Percentiles rank a stretch among this genome's conserved stretches.
phyloP scores from a whole-genome alignment of 2,797 vertebrate genomes.

The Synanceia verrucosa region DNA sequence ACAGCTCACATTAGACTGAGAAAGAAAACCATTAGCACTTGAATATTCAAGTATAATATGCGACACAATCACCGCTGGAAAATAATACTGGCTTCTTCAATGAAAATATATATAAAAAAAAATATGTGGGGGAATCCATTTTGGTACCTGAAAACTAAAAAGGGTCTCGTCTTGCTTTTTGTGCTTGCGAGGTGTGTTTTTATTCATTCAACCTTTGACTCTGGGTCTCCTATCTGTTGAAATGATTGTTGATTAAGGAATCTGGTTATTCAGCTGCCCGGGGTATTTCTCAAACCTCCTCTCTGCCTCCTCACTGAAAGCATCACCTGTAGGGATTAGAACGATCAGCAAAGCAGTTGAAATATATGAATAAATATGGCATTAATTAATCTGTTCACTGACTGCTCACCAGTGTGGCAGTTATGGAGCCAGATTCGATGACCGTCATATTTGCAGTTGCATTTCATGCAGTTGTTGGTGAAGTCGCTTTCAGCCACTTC shows the following conservation, averaged over 20 bases:
- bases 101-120: no score
- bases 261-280: constrained; percentile 95
- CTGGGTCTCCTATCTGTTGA: background rate
- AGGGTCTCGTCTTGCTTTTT: constrained; percentile 4
- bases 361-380: fast-evolving
- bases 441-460: constrained; percentile 98
- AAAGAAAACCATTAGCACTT: constrained; percentile 48
- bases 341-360: background rate
- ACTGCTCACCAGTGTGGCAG: constrained; percentile 90
- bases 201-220: background rate
- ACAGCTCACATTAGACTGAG: constrained; percentile 45
- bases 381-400: background rate
- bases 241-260: constrained; percentile 72
- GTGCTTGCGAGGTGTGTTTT: constrained; percentile 5
- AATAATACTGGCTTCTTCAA: constrained; percentile 23
- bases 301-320: constrained; percentile 95
- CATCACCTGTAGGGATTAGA: constrained; percentile 83
- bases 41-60: constrained; percentile 78
- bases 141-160: constrained; percentile 22
- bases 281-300: constrained; percentile 94
- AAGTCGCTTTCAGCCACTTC: constrained; percentile 98
- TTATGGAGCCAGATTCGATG: constrained; percentile 97
- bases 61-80: constrained; percentile 36
- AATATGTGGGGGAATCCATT: background rate
- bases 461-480: constrained; percentile 98